Percentiles rank a stretch among this genome's conserved stretches.
phyloP scores from a whole-genome alignment of 2,888 invertebrate genomes.

The Ephialtes manifestator region DNA sequence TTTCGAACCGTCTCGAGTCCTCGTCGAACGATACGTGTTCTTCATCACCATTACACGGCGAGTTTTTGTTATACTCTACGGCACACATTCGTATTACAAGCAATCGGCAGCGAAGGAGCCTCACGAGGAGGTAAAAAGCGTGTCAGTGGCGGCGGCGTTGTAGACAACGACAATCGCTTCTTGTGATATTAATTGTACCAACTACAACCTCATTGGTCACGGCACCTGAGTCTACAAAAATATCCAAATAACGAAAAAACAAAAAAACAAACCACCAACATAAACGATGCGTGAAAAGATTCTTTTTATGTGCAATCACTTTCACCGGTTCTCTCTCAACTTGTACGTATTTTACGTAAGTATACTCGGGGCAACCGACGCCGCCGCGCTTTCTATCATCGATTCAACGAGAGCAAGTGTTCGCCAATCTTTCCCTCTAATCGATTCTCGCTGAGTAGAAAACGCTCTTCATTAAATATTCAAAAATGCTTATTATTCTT shows the following conservation, averaged over 20 bases:
- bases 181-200: conserved; percentile 39
- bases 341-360: conserved; percentile 62
- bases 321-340: conserved; percentile 60
- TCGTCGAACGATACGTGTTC: conserved; percentile 10
- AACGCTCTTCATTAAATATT: neutral
- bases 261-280: conserved; percentile 41
- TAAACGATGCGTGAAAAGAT: conserved; percentile 41
- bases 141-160: conserved; percentile 30
- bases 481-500: neutral
- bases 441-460: neutral
- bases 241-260: neutral
- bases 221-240: neutral
- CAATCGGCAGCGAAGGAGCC: conserved; percentile 2
- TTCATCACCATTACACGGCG: conserved; percentile 1
- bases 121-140: conserved; percentile 23
- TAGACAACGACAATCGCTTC: conserved; percentile 9
- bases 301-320: conserved; percentile 43
- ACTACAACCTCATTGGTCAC: conserved; percentile 1
- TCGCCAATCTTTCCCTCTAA: conserved; percentile 30
- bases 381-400: conserved; percentile 62
- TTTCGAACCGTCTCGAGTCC: conserved; percentile 3
- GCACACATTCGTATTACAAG: conserved; percentile 3
- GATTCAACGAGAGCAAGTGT: conserved; percentile 42
- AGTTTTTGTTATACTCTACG: conserved; percentile 1
- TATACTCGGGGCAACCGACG: conserved; percentile 24